A percentile compares a stretch with the other conserved stretches of the same genome.
Conservation (phyloP, 2,113 vertebrate genomes). For the Maccullochella peelii region DNA sequence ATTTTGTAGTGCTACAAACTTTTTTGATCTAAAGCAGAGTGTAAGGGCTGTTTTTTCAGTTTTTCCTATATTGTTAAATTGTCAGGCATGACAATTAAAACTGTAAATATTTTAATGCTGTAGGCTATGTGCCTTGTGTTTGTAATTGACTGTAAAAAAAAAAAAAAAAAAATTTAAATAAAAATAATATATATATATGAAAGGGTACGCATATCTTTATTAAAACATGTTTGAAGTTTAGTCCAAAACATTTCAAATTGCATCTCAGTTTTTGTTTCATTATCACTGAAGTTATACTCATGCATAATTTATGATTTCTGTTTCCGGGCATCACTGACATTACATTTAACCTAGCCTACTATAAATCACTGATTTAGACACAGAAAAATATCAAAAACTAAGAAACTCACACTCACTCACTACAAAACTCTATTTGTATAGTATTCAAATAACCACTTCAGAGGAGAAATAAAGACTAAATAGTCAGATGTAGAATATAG, state of each 20-base stretch:
- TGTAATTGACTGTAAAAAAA: constrained; percentile 21
- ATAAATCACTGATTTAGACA: neutral
- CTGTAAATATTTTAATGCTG: constrained; percentile 37
- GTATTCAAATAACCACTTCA: neutral
- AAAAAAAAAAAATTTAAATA: too few relatives aligned
- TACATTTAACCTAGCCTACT: neutral
- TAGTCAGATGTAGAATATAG: neutral
- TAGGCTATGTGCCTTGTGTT: neutral
- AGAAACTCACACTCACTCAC: too few relatives aligned
- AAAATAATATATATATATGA: too few relatives aligned
- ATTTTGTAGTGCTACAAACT: neutral
- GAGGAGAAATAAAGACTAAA: neutral
- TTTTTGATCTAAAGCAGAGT: neutral
- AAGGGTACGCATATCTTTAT: neutral
- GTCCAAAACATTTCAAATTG: neutral
- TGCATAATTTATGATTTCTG: neutral
- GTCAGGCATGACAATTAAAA: neutral
- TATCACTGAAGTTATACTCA: neutral
- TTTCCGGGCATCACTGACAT: neutral
- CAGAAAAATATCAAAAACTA: too few relatives aligned
- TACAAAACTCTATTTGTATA: neutral
- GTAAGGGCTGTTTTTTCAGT: neutral
- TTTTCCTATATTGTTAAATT: neutral
- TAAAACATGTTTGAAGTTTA: neutral
- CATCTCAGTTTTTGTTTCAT: neutral